Evolutionary conservation across 2,113 vertebrate species (phyloP).

Genomic region (Gallinago media): DNA sequence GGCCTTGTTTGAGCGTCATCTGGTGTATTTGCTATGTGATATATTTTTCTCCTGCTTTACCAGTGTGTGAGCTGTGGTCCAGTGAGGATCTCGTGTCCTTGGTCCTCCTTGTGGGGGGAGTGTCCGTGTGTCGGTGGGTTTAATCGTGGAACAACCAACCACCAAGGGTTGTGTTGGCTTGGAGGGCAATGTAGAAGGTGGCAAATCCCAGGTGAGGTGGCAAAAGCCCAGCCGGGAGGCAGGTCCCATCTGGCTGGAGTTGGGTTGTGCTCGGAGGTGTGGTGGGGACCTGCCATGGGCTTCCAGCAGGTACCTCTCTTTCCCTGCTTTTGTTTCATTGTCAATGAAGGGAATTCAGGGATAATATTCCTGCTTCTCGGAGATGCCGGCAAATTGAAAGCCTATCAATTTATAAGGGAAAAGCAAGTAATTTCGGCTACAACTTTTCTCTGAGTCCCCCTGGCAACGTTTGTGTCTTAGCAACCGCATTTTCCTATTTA

Average conservation of each 20-base stretch:
- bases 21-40: background rate
- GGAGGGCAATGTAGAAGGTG: accelerated
- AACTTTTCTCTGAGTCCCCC: background rate
- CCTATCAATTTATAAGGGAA: background rate
- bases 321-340: background rate
- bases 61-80: background rate
- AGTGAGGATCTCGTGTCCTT: accelerated
- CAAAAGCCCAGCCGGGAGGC: background rate
- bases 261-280: background rate
- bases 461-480: slow-evolving; percentile 47
- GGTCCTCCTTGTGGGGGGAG: background rate
- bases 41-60: background rate
- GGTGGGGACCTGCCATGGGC: background rate
- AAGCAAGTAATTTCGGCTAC: background rate
- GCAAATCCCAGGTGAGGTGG: background rate
- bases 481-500: slow-evolving; percentile 48
- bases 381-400: background rate
- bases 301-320: background rate
- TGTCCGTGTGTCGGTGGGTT: accelerated
- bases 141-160: accelerated
- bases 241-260: accelerated
- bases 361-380: background rate
- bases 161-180: background rate
- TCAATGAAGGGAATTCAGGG: background rate
- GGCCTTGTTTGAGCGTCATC: background rate